phyloP scores from a whole-genome alignment of 2,113 vertebrate genomes.

The Trogon surrucura region DNA sequence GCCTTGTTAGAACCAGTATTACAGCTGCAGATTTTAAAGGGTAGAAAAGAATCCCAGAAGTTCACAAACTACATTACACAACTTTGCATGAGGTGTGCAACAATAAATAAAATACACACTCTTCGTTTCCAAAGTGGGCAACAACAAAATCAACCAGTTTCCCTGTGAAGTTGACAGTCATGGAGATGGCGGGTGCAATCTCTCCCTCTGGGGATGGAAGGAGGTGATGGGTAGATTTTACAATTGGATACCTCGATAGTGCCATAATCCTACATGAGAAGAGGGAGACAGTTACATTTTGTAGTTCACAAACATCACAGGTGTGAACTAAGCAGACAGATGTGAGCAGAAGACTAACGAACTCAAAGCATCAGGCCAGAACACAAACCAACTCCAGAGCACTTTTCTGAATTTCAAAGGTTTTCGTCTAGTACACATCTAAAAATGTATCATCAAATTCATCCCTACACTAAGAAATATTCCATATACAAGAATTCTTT shows the following conservation, averaged over 20 bases:
- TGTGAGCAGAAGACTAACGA: background rate
- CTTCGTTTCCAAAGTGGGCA: slow-evolving; percentile 78
- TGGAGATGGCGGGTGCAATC: slow-evolving; percentile 77
- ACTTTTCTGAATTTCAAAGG: background rate
- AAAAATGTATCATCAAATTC: background rate
- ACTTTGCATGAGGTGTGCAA: background rate
- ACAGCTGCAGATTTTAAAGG: background rate
- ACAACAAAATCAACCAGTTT: slow-evolving; percentile 77
- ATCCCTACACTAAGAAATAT: background rate
- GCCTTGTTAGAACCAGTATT: background rate
- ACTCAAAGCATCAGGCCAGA: background rate
- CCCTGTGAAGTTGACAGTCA: slow-evolving; percentile 73
- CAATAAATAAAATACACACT: slow-evolving; percentile 61
- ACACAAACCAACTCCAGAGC: background rate
- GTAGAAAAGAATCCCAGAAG: background rate
- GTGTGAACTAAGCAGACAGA: background rate
- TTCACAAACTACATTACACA: background rate
- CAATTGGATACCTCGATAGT: slow-evolving; percentile 74
- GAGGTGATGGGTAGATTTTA: slow-evolving; percentile 77
- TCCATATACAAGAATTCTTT: background rate
- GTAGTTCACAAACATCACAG: background rate
- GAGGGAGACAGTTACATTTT: background rate
- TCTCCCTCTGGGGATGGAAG: slow-evolving; percentile 80
- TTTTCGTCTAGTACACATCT: background rate
- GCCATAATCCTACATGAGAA: slow-evolving; percentile 70